Percentiles rank a stretch among this genome's conserved stretches.
phyloP scores from a whole-genome alignment of 2,797 vertebrate genomes.

The Momotus momota region DNA sequence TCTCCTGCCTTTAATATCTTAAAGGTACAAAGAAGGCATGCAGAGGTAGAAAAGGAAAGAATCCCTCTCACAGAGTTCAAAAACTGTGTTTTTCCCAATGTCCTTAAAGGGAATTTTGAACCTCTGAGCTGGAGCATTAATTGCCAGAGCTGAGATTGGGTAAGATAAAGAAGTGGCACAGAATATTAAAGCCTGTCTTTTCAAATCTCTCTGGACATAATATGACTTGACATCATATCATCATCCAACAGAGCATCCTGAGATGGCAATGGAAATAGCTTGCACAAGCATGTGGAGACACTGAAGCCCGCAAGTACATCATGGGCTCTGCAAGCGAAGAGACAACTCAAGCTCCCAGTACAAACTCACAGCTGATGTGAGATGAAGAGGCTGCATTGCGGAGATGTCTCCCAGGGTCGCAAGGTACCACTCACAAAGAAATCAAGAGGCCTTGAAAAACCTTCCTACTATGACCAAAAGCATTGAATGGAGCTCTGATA shows the following conservation, averaged over 20 bases:
- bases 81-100: neutral
- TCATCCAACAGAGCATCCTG: neutral
- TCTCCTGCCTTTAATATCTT: neutral
- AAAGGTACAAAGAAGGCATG: neutral
- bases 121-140: neutral
- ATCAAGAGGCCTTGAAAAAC: neutral
- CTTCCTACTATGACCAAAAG: neutral
- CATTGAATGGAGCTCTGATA: neutral
- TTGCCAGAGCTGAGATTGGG: neutral
- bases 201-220: conserved; percentile 32
- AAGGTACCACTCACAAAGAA: neutral
- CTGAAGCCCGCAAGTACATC: neutral
- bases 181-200: conserved; percentile 39
- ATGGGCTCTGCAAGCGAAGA: neutral
- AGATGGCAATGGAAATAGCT: neutral
- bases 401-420: neutral
- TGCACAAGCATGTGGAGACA: neutral
- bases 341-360: neutral
- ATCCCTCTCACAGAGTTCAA: neutral
- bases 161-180: neutral
- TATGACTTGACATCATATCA: conserved; percentile 22
- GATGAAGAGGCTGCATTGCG: neutral
- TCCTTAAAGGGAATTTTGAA: neutral
- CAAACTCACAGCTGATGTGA: neutral
- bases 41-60: neutral